Conservation (phyloP, 2,888 invertebrate species). For the Melanostoma mellinum region DNA sequence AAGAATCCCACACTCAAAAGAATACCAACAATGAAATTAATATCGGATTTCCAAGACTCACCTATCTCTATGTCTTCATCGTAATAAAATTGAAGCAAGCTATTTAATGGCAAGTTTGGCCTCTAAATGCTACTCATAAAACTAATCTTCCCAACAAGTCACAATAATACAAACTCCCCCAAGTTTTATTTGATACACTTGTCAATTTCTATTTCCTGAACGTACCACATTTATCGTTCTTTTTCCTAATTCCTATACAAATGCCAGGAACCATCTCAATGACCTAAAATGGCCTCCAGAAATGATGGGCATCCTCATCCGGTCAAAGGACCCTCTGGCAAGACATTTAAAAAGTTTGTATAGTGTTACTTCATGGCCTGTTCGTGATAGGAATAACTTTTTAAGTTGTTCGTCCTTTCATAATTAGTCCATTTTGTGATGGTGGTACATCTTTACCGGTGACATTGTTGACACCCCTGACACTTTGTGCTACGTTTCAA, state of each 20-base stretch:
- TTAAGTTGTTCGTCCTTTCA: conserved; percentile 28
- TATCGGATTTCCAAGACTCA: too few relatives aligned
- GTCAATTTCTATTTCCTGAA: conserved; percentile 3
- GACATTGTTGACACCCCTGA: conserved; percentile 14
- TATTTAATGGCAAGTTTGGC: too few relatives aligned
- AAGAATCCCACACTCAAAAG: too few relatives aligned
- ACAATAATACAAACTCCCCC: not conserved
- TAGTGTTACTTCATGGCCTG: conserved; percentile 29
- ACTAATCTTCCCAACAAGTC: too few relatives aligned
- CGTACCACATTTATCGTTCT: not conserved
- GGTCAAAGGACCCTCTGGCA: not conserved
- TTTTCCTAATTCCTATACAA: not conserved
- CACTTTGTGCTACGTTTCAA: conserved; percentile 6
- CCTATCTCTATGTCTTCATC: too few relatives aligned
- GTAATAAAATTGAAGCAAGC: too few relatives aligned
- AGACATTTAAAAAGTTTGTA: conserved; percentile 28
- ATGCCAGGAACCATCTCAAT: conserved; percentile 8
- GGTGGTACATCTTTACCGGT: conserved; percentile 20
- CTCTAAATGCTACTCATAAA: too few relatives aligned
- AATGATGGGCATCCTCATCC: conserved; percentile 20
- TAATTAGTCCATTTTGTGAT: conserved; percentile 42
- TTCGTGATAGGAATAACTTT: conserved; percentile 67
- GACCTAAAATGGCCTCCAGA: not conserved
- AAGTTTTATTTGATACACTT: conserved; percentile 2
- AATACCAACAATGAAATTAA: too few relatives aligned